phyloP scores from a whole-genome alignment of 1,140 invertebrate species.

The Lordiphosa stackelbergi region DNA sequence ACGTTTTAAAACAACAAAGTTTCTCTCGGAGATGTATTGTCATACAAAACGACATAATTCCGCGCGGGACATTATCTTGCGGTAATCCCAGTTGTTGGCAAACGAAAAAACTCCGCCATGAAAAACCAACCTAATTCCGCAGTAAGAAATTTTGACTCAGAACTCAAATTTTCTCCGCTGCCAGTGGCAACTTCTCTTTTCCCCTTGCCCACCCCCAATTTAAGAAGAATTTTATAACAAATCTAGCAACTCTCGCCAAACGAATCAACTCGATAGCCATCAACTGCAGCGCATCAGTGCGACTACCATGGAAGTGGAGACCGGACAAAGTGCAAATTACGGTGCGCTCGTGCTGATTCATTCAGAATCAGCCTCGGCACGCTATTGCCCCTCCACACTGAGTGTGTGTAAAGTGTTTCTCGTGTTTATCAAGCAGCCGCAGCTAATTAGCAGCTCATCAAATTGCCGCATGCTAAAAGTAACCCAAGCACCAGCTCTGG shows the following conservation, averaged over 20 bases:
- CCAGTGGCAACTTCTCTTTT: too few relatives aligned
- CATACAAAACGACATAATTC: too few relatives aligned
- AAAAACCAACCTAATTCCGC: too few relatives aligned
- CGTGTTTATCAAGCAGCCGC: conserved; percentile 39
- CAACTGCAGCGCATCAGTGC: neutral
- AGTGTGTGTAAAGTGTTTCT: conserved; percentile 27
- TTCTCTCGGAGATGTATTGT: too few relatives aligned
- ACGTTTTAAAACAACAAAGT: too few relatives aligned
- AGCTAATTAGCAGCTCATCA: conserved; percentile 72
- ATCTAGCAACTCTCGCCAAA: neutral
- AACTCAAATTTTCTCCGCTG: too few relatives aligned
- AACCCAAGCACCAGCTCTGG: conserved; percentile 22
- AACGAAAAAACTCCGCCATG: too few relatives aligned
- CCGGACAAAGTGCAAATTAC: conserved; percentile 67
- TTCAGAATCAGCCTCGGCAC: conserved; percentile 45
- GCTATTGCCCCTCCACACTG: neutral
- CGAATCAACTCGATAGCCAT: conserved; percentile 5
- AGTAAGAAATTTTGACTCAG: too few relatives aligned
- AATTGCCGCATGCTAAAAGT: conserved; percentile 61
- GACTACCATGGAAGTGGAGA: conserved; percentile 1
- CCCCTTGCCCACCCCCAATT: too few relatives aligned
- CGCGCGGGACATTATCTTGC: too few relatives aligned
- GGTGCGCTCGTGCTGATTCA: conserved; percentile 70
- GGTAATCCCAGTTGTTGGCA: too few relatives aligned
- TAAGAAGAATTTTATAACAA: too few relatives aligned